phyloP scores from a whole-genome alignment of 2,113 vertebrate species.

The Microtus pennsylvanicus region DNA sequence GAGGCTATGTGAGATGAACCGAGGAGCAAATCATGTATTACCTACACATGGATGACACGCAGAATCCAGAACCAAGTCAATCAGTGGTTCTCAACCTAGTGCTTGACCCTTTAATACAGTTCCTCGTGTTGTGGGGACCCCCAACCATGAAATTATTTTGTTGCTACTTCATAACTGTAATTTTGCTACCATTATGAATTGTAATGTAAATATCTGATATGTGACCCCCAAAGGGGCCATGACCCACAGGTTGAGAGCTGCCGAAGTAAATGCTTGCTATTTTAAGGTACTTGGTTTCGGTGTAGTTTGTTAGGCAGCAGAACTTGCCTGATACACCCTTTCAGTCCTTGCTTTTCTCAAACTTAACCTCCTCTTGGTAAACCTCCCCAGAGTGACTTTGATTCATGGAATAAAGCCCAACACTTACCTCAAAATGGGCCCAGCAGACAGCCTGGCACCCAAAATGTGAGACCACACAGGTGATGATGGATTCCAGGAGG shows the following conservation, averaged over 20 bases:
- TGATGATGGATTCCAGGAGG: conserved; percentile 50
- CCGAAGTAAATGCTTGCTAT: background rate
- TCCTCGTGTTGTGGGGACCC: background rate
- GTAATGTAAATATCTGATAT: background rate
- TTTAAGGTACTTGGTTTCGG: background rate
- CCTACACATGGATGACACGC: background rate
- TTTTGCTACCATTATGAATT: background rate
- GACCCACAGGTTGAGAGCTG: background rate
- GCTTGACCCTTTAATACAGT: background rate
- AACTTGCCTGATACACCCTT: background rate
- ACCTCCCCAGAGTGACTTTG: background rate
- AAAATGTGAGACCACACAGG: conserved; percentile 35
- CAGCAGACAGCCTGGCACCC: conserved; percentile 51
- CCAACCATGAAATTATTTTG: background rate
- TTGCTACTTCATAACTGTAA: background rate
- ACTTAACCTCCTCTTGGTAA: background rate
- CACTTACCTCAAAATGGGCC: background rate
- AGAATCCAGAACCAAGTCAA: background rate
- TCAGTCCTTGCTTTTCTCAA: background rate
- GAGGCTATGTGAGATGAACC: background rate
- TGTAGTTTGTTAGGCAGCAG: background rate
- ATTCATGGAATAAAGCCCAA: background rate
- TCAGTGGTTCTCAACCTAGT: background rate
- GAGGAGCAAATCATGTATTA: background rate
- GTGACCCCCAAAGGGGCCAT: background rate